Conservation (phyloP, 2,797 vertebrate genomes). For the Smutsia gigantea region DNA sequence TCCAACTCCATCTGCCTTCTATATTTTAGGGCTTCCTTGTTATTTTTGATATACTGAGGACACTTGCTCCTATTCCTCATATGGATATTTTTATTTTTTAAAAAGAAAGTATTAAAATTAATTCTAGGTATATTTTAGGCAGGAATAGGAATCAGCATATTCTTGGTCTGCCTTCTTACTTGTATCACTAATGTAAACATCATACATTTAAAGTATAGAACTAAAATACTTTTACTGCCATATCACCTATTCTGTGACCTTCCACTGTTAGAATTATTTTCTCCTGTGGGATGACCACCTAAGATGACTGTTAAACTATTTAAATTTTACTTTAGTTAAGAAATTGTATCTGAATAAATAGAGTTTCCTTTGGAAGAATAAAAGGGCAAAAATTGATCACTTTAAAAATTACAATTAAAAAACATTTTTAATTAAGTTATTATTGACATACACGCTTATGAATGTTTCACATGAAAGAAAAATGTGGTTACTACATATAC, state of each 20-base stretch:
- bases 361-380: conserved; percentile 22
- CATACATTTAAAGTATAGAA: neutral
- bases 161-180: neutral
- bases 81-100: neutral
- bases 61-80: neutral
- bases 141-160: neutral
- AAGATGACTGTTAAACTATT: neutral
- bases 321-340: neutral
- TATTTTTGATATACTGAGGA: neutral
- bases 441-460: no score
- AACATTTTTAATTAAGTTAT: no score
- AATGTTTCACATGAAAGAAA: no score
- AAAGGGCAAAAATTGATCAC: neutral
- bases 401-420: neutral
- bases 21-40: neutral
- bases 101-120: neutral
- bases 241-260: neutral
- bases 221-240: neutral
- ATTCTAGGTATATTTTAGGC: conserved; percentile 20
- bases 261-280: neutral
- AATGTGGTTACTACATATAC: no score
- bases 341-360: neutral
- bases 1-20: neutral
- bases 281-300: neutral
- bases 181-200: conserved; percentile 23